A percentile compares a stretch with the other conserved stretches of the same genome.
Conservation (phyloP, 1,140 invertebrate genomes). For the Pseudoatta argentina region DNA sequence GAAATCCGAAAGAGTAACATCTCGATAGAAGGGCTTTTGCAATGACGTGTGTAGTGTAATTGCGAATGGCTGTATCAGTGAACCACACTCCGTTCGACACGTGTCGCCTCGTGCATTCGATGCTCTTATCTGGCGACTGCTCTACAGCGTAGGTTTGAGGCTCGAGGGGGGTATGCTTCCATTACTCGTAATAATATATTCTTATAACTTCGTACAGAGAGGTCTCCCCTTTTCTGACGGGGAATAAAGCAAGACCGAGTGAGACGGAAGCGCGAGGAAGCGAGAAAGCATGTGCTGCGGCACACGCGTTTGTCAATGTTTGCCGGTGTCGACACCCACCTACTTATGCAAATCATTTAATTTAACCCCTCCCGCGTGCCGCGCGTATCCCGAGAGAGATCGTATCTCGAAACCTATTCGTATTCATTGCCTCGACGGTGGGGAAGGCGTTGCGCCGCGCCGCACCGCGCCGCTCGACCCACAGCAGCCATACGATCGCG, state of each 20-base stretch:
- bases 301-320: conserved; percentile 86
- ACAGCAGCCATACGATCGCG: conserved; percentile 80
- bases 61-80: conserved; percentile 85
- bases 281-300: conserved; percentile 61
- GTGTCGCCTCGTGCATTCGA: conserved; percentile 81
- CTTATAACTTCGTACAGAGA: conserved; percentile 74
- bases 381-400: conserved; percentile 82
- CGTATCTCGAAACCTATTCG: conserved; percentile 87
- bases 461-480: conserved; percentile 71
- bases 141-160: conserved; percentile 67
- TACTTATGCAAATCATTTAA: conserved; percentile 88
- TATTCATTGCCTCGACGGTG: conserved; percentile 85
- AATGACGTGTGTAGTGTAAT: conserved; percentile 77
- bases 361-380: conserved; percentile 82
- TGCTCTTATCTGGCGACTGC: conserved; percentile 80
- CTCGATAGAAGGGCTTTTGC: conserved; percentile 61
- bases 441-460: conserved; percentile 69
- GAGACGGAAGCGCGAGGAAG: not conserved
- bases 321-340: conserved; percentile 87
- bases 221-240: conserved; percentile 15
- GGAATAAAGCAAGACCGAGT: conserved; percentile 25
- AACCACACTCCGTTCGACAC: conserved; percentile 83
- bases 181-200: conserved; percentile 86
- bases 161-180: conserved; percentile 71
- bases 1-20: conserved; percentile 52